Evolutionary conservation across 2,888 invertebrate genomes (phyloP), one percentile per base, ranked within the genome.

Genomic region (Dorcus hopei): DNA sequence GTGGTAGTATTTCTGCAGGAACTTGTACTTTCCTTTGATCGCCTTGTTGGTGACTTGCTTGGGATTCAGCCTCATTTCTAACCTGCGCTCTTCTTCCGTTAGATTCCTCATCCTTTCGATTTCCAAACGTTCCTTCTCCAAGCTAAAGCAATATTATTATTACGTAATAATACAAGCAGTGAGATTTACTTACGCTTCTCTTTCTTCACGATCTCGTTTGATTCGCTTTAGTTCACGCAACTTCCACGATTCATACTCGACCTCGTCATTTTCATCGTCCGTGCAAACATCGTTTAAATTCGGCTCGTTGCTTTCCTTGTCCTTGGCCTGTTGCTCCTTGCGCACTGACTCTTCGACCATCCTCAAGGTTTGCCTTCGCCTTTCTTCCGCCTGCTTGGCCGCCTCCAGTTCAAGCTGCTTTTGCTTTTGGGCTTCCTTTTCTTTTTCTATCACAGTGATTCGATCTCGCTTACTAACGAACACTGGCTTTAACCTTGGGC

Each of bases 1-100:
- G 83, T 99, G 99, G 77, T 96, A 99, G 79, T 99, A 99, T 77
- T 99, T 99, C 81, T 99, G 99, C 68, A 99, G 81, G 81, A 98
- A 99, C 80, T 98, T 98, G 83, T 99, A 99, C 81, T 99, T 99
- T 61, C 99, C 97, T 80, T 97, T 97, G 53, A 88, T 85, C 0
- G 94, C 89, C 77, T 97, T 96, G 80, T 99, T 99, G 4, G 95
- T 95, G 60, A 98, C 84, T 9, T 85, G 74, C 79, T 96, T 97
- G 0, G 98, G 98, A 81, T 98, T 97, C 56, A 91, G 80, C 52
- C 95, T 86, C 57, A 90, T 81, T 74, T 97, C 97, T 57, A 91
- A 86, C 11, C 95, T 83, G 6, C 99, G 84, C 74, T 99, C 97
- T 75, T 99, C 99, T 71, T 99, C 99, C 0, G 95, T 94, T 89